Percentiles rank a stretch among this genome's conserved stretches.
phyloP scores from a whole-genome alignment of 2,113 vertebrate species.

The Ploceus nigricollis region DNA sequence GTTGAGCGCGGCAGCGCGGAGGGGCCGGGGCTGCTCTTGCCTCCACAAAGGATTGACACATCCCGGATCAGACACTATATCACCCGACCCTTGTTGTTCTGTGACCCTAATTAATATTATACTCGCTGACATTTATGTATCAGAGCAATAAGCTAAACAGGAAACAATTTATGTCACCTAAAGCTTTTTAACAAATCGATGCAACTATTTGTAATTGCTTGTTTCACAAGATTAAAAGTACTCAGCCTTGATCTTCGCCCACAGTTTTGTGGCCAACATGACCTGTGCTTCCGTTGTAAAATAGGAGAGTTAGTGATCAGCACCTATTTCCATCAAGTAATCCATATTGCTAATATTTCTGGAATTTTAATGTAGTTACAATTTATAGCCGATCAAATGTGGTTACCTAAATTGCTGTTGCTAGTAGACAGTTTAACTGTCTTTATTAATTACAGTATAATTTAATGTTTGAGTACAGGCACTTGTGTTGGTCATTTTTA shows the following conservation, averaged over 20 bases:
- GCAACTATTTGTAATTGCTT: conserved; percentile 99
- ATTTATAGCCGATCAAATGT: conserved; percentile 99
- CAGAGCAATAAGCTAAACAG: conserved; percentile 92
- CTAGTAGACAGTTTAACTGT: conserved; percentile 97
- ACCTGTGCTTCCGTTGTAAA: conserved; percentile 81
- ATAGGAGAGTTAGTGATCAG: conserved; percentile 82
- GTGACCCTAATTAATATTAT: conserved; percentile 90
- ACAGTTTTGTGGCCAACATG: conserved; percentile 91
- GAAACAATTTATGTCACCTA: conserved; percentile 99
- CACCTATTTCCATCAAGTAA: conserved; percentile 90
- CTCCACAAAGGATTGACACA: conserved; percentile 71
- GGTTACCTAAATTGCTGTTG: conserved; percentile 99
- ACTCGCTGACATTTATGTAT: conserved; percentile 91
- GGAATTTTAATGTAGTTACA: conserved; percentile 93
- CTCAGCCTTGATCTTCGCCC: conserved; percentile 91
- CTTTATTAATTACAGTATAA: conserved; percentile 98
- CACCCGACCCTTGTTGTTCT: conserved; percentile 85
- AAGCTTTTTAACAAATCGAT: conserved; percentile 99
- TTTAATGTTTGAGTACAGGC: conserved; percentile 88
- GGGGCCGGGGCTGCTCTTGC: background rate
- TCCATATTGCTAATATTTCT: conserved; percentile 97
- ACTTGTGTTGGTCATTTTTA: conserved; percentile 84
- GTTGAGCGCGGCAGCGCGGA: background rate
- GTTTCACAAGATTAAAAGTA: conserved; percentile 99
- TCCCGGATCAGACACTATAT: conserved; percentile 74